phyloP scores from a whole-genome alignment of 2,113 vertebrate species.

The Alaudala cheleensis region DNA sequence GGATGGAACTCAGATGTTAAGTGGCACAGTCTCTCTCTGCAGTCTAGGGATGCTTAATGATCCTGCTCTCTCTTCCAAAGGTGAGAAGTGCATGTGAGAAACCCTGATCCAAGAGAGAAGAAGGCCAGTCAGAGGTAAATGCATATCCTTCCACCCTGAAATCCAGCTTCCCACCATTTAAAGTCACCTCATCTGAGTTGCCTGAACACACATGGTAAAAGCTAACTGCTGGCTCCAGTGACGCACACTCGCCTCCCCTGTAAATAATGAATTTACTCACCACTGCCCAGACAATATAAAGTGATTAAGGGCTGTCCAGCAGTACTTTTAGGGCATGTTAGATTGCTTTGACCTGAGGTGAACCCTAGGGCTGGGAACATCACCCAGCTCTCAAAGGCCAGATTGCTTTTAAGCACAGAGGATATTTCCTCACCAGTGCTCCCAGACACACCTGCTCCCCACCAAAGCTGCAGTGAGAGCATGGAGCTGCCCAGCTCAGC shows the following conservation, averaged over 20 bases:
- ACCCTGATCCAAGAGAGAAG: neutral
- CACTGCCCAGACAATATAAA: neutral
- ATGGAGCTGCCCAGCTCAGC: neutral
- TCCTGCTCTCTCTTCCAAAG: neutral
- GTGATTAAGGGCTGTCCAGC: constrained; percentile 25
- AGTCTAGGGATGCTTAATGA: neutral
- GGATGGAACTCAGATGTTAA: neutral
- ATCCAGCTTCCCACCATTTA: neutral
- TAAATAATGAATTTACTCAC: constrained; percentile 30
- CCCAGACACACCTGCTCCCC: neutral
- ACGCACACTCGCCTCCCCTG: neutral
- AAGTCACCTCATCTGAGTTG: neutral
- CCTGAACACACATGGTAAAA: neutral
- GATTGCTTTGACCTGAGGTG: constrained; percentile 57
- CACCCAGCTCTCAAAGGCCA: constrained; percentile 22
- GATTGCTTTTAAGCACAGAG: neutral
- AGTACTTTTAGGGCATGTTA: neutral
- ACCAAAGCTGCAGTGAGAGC: neutral
- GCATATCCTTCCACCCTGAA: neutral
- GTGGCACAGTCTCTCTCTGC: neutral
- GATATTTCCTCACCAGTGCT: neutral
- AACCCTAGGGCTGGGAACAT: constrained; percentile 1
- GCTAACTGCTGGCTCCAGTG: neutral
- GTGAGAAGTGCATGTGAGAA: neutral
- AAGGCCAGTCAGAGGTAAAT: neutral